Conservation (phyloP, 2,888 invertebrate species). For the Diplazon laetatorius region DNA sequence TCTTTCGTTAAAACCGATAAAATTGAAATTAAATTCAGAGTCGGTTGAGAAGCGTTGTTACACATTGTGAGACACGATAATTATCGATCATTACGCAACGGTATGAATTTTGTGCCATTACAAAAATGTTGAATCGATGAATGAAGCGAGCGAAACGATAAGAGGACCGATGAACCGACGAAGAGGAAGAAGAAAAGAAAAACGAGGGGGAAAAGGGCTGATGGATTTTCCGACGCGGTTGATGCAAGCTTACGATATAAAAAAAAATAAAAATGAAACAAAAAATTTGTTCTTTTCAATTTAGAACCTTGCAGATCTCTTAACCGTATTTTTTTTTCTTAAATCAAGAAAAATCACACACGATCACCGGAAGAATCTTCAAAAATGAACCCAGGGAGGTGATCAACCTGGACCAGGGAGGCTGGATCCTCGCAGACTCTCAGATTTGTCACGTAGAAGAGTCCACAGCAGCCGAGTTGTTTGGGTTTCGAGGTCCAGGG, state of each 20-base stretch:
- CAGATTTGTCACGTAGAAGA: conserved; percentile 55
- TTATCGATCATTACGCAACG: conserved; percentile 1
- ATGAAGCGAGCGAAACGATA: too few relatives aligned
- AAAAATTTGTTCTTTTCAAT: too few relatives aligned
- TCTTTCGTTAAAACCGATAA: too few relatives aligned
- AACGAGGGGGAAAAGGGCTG: neutral
- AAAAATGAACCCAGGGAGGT: conserved; percentile 22
- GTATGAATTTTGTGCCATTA: conserved; percentile 3
- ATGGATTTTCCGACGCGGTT: conserved; percentile 15
- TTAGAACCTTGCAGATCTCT: too few relatives aligned
- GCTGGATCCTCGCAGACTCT: conserved; percentile 57
- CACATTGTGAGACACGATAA: neutral
- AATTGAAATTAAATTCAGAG: neutral
- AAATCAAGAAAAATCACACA: too few relatives aligned
- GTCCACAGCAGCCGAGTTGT: too few relatives aligned
- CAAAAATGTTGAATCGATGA: neutral
- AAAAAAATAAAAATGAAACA: conserved; percentile 3
- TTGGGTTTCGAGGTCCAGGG: conserved; percentile 18
- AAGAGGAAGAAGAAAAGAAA: too few relatives aligned
- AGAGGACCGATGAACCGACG: too few relatives aligned
- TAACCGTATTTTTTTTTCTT: too few relatives aligned
- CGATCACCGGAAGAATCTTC: too few relatives aligned
- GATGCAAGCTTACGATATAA: neutral
- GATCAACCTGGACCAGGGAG: conserved; percentile 32
- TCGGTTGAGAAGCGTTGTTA: neutral